Conservation (phyloP, 1,140 invertebrate species). For the Aphaenogaster floridana region DNA sequence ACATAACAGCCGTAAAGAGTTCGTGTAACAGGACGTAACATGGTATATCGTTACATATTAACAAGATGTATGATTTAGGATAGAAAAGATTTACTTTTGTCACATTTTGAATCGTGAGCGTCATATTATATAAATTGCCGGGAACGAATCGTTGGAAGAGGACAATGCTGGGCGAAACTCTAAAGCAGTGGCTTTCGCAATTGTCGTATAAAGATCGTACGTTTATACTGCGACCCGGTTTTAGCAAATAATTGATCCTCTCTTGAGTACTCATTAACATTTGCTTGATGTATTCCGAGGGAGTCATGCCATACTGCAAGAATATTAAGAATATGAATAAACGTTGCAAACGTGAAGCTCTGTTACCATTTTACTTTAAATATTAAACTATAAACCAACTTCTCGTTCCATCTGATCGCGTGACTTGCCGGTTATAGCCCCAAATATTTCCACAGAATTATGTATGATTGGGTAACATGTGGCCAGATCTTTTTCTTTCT, state of each 20-base stretch:
- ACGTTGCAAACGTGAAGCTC: neutral
- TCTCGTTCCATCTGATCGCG: neutral
- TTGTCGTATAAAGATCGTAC: neutral
- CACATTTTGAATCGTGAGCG: slow-evolving; percentile 82
- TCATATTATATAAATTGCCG: slow-evolving; percentile 77
- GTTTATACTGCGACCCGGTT: slow-evolving; percentile 45
- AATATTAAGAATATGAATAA: slow-evolving; percentile 64
- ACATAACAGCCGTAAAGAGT: neutral
- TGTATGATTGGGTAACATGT: neutral
- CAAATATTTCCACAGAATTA: slow-evolving; percentile 8
- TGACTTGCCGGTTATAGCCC: neutral
- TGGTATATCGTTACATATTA: neutral
- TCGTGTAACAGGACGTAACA: neutral
- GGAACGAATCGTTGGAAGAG: slow-evolving; percentile 85
- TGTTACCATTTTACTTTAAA: neutral
- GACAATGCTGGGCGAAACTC: slow-evolving; percentile 80
- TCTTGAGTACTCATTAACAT: slow-evolving; percentile 76
- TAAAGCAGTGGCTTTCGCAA: slow-evolving; percentile 70
- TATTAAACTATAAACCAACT: slow-evolving; percentile 43
- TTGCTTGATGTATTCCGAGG: slow-evolving; percentile 79
- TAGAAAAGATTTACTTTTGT: slow-evolving; percentile 42
- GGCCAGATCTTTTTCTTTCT: neutral
- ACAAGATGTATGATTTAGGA: neutral
- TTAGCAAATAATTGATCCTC: slow-evolving; percentile 65
- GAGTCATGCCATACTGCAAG: slow-evolving; percentile 54